Evolutionary conservation across 2,113 vertebrate species (phyloP).

Genomic region (Monopterus albus): DNA sequence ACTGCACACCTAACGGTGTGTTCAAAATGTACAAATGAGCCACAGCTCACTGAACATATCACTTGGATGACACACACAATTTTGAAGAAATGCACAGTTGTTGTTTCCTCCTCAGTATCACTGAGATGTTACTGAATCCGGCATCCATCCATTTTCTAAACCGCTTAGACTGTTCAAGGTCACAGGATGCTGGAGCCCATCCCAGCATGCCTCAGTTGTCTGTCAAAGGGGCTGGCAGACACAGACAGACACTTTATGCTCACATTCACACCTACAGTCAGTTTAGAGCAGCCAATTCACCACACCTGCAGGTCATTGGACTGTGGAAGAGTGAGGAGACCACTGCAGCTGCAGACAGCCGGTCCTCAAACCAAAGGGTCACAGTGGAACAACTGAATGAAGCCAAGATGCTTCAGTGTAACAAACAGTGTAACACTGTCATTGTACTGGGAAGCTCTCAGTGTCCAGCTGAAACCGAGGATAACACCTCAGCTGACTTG

Average conservation of each 20-base stretch:
- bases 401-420: not conserved
- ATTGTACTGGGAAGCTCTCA: not conserved
- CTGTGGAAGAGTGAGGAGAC: slow-evolving; percentile 4
- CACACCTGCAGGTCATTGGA: slow-evolving; percentile 27
- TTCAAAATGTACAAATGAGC: too few relatives aligned
- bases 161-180: slow-evolving; percentile 43
- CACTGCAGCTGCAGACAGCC: slow-evolving; percentile 24
- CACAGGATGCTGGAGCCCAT: slow-evolving; percentile 39
- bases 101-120: slow-evolving; percentile 19
- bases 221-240: slow-evolving; percentile 31
- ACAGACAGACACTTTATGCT: slow-evolving; percentile 14
- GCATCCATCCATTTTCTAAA: slow-evolving; percentile 44
- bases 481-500: not conserved
- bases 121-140: slow-evolving; percentile 25
- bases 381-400: not conserved
- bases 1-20: too few relatives aligned
- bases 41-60: not conserved
- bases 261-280: slow-evolving; percentile 38
- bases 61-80: slow-evolving; percentile 4
- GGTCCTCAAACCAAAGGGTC: not conserved
- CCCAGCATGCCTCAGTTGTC: slow-evolving; percentile 40
- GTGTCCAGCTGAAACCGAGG: not conserved
- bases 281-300: slow-evolving; percentile 2
- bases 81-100: not conserved
- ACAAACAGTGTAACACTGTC: not conserved